Base-by-base conservation (phyloP, 2,797 vertebrate genomes). In the Chromobotia macracanthus region DNA sequence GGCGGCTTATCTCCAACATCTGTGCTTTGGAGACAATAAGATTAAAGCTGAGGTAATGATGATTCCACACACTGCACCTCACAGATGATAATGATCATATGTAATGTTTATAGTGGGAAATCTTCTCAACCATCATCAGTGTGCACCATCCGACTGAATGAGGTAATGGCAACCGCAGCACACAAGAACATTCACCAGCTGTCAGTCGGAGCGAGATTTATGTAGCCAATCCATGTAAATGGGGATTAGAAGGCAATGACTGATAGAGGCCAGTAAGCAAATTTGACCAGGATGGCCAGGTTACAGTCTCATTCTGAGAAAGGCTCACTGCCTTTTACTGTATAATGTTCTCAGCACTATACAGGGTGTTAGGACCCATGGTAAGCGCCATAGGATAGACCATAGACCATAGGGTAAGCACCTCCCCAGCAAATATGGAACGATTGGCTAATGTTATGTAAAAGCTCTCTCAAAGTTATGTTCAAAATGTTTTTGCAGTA, bases 21-120 rank as follows among this genome's bases (percentile, higher is more conserved):
- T 99, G 76, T 99, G 98, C 91, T 99, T 98, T 0, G 98, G 97
- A 92, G 98, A 99, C 95, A 99, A 99, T 92, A 99, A 98, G 93
- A 99, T 97, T 91, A 98, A 97, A 95, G 95, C 95, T 7, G 96
- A 98, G 96, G 97, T 96, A 91, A 71, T 48, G 60, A 56, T 18
- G 11, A 53, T 19, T 58, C 35, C 25, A 11, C 31, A 8, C 51
- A 38, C 8, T 50, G 35, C 15, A 70, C 23, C n/a, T 61, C 50
- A n/a, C 28, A 38, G 16, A 38, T 18, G 31, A 35, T 38, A 5
- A 35, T 64, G 18, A 38, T 64, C 28, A 38, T 38, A 4, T 38
- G 55, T 41, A 28, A 60, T 19, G 13, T 60, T 60, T 28, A 60
- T 19, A 31, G 28, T 28, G 23, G 4, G 23, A 11, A 58, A 58